Evolutionary conservation across 2,888 invertebrate species (phyloP).

Genomic region (Limnephilus auricula): DNA sequence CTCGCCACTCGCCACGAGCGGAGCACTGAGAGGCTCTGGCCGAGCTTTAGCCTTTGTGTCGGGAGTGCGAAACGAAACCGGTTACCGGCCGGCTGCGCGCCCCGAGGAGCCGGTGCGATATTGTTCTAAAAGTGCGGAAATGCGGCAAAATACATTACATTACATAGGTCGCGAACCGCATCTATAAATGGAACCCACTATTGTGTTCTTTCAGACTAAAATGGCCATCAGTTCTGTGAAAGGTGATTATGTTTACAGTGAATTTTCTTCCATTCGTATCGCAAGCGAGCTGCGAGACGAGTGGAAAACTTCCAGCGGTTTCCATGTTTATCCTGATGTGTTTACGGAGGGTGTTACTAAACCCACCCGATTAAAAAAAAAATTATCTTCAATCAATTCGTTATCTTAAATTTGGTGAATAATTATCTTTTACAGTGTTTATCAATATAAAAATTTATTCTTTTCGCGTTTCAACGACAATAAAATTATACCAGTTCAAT

Average conservation of each 20-base stretch:
- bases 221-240: conserved; percentile 66
- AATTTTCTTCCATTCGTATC: conserved; percentile 1
- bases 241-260: conserved; percentile 51
- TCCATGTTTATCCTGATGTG: not conserved
- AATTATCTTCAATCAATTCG: not conserved
- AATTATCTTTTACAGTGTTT: not conserved
- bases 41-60: conserved; percentile 54
- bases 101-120: conserved; percentile 67
- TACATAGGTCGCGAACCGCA: not conserved
- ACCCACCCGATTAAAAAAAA: not conserved
- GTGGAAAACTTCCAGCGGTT: conserved; percentile 11
- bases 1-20: conserved; percentile 50
- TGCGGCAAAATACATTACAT: conserved; percentile 54
- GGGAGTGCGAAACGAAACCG: conserved; percentile 62
- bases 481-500: not conserved
- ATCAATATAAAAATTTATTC: not conserved
- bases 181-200: conserved; percentile 69
- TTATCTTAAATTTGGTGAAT: not conserved
- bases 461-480: not conserved
- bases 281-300: not conserved
- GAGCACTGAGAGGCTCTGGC: conserved; percentile 65
- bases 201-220: conserved; percentile 70
- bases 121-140: conserved; percentile 67
- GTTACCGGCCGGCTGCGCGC: conserved; percentile 67
- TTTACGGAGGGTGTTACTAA: not conserved